Evolutionary conservation across 2,797 vertebrate genomes (phyloP).

Genomic region (Champsocephalus esox): DNA sequence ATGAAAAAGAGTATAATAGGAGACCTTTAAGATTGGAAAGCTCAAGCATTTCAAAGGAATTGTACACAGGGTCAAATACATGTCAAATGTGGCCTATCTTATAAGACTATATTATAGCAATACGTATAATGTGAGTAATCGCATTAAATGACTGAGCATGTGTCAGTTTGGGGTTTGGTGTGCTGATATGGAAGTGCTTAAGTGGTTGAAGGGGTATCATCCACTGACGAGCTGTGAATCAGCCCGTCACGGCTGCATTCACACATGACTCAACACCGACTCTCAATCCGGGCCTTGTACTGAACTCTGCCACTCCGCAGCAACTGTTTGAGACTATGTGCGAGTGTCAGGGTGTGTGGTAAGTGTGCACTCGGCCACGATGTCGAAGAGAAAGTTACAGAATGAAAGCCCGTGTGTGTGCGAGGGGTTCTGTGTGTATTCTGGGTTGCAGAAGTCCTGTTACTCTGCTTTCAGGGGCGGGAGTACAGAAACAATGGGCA

Average conservation of each 20-base stretch:
- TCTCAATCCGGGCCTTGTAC: constrained; percentile 67
- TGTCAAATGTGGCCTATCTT: neutral
- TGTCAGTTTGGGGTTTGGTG: constrained; percentile 20
- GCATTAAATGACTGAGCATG: constrained; percentile 14
- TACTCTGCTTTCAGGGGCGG: constrained; percentile 67
- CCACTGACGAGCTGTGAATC: constrained; percentile 53
- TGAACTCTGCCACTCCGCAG: constrained; percentile 21
- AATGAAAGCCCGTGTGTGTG: constrained; percentile 57
- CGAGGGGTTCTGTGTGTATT: constrained; percentile 46
- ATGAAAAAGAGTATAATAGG: no score
- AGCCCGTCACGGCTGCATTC: constrained; percentile 51
- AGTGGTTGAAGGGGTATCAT: constrained; percentile 49
- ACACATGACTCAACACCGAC: constrained; percentile 63
- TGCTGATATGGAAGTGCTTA: constrained; percentile 35
- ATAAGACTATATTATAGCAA: neutral
- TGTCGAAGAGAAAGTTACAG: constrained; percentile 50
- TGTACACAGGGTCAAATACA: no score
- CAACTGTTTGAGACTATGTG: constrained; percentile 51
- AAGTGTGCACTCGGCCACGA: constrained; percentile 30
- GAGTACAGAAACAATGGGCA: constrained; percentile 74
- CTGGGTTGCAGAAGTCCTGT: constrained; percentile 58
- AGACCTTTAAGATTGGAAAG: no score
- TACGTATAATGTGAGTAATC: neutral
- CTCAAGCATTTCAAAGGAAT: no score
- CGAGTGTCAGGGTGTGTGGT: constrained; percentile 32